Base-by-base conservation (phyloP, 2,797 vertebrate genomes). In the Siniperca undulata region DNA sequence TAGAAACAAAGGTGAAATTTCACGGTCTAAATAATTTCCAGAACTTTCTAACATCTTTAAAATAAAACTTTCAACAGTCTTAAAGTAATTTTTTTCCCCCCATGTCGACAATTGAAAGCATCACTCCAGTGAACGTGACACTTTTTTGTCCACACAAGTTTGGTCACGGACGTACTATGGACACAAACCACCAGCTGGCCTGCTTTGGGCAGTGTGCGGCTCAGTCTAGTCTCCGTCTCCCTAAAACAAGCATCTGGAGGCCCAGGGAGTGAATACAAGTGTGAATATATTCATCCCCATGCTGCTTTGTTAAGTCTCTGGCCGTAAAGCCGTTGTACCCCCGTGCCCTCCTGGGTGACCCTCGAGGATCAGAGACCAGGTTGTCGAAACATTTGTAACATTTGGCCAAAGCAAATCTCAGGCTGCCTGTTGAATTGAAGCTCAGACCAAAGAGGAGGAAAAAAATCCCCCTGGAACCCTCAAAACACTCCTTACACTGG, bases 351-450 rank as follows among this genome's bases (percentile, higher is more conserved):
- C 84, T 65, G 79, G 53, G 85, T 95, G 95, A 96, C 94, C 94
- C 91, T 82, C 1, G 61, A 93, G 95, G 95, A 96, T 96, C 96
- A 96, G 93, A 96, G 93, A 95, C 94, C 95, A 95, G 93, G 95
- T 97, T 97, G 96, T 96, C 92, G 95, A 96, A 96, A 96, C 96
- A 97, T 97, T 97, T 97, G 96, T 97, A 96, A 94, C 96, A 96
- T 96, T 97, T 96, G 95, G 94, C 93, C 87, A 95, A 96, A 95
- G 95, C 96, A 96, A 96, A 96, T 96, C 94, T 94, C 87, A 88
- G 90, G 83, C 94, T 88, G 93, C 89, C 92, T 93, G 91, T 93
- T 96, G 93, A 96, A 96, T 95, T 93, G 93, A 91, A 85, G 86
- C 93, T 91, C 88, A 89, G 86, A 91, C 85, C 92, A 87, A 89